A percentile compares a stretch with the other conserved stretches of the same genome.
phyloP scores from a whole-genome alignment of 2,113 vertebrate species.

The Callaeas wilsoni region DNA sequence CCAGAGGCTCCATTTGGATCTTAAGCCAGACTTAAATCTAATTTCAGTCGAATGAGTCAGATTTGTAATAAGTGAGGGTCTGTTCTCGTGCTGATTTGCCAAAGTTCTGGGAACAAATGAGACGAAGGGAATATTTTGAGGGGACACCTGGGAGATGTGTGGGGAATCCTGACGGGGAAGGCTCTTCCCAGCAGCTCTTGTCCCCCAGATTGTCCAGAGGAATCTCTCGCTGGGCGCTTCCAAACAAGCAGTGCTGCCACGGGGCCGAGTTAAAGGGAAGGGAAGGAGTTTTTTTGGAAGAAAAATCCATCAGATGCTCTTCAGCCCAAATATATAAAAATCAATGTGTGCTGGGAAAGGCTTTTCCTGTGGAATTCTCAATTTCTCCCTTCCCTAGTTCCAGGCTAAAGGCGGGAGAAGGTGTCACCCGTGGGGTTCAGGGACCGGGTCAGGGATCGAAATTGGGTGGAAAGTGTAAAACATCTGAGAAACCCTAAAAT shows the following conservation, averaged over 20 bases:
- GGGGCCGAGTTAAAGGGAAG: background rate
- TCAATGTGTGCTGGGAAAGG: background rate
- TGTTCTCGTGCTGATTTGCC: background rate
- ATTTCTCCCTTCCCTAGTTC: background rate
- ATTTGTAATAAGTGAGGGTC: background rate
- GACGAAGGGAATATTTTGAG: background rate
- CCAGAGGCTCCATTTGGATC: background rate
- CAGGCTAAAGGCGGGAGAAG: background rate
- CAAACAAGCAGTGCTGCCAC: background rate
- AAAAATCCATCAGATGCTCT: background rate
- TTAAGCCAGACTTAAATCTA: background rate
- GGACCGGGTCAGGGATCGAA: background rate
- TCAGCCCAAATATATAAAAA: background rate
- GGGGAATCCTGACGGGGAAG: background rate
- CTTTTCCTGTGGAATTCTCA: background rate
- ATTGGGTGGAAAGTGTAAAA: background rate
- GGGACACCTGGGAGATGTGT: background rate
- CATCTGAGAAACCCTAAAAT: background rate
- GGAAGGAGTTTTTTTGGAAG: background rate
- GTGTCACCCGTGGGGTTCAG: background rate
- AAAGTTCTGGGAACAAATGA: background rate
- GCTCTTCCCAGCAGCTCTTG: background rate
- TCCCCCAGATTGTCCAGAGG: background rate
- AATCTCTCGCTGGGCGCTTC: background rate
- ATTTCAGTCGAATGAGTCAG: background rate